These are phyloP conservation scores for Litocranius walleri DNA, from an alignment of 2,113 vertebrate genomes.

Conservation along the genomic window DNA sequence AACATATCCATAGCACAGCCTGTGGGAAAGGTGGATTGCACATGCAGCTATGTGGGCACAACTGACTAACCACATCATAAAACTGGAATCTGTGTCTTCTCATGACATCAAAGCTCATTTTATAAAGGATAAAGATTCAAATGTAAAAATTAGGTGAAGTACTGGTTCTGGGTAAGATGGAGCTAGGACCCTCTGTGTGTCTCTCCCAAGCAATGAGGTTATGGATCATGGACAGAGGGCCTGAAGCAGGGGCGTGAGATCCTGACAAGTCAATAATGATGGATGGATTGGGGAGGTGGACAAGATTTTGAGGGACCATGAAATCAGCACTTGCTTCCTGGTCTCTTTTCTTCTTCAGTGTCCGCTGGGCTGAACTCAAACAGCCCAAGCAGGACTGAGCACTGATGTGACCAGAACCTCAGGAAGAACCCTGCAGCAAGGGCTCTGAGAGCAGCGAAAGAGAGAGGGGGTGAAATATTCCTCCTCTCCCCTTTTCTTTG, in stretches of 20 bases:
- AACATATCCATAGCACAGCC: neutral
- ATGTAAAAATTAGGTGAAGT: neutral
- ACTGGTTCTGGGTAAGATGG: neutral
- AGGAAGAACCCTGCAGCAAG: neutral
- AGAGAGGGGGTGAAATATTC: neutral
- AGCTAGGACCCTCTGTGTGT: neutral
- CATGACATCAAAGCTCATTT: neutral
- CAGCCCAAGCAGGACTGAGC: neutral
- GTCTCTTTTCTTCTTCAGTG: neutral
- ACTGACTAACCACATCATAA: neutral
- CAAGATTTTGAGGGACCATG: neutral
- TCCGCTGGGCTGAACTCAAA: neutral
- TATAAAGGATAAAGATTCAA: neutral
- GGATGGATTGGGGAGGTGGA: no score
- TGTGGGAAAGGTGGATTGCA: neutral
- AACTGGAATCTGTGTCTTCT: neutral
- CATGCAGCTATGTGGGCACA: neutral
- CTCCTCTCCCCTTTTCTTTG: neutral
- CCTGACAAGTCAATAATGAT: neutral
- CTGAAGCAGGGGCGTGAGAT: neutral
- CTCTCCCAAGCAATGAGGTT: neutral
- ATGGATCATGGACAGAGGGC: neutral
- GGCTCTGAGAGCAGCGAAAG: neutral
- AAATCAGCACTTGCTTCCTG: neutral
- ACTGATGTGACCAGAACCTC: neutral